A percentile compares a stretch with the other conserved stretches of the same genome.
phyloP scores from a whole-genome alignment of 2,113 vertebrate genomes.

The Canis aureus region DNA sequence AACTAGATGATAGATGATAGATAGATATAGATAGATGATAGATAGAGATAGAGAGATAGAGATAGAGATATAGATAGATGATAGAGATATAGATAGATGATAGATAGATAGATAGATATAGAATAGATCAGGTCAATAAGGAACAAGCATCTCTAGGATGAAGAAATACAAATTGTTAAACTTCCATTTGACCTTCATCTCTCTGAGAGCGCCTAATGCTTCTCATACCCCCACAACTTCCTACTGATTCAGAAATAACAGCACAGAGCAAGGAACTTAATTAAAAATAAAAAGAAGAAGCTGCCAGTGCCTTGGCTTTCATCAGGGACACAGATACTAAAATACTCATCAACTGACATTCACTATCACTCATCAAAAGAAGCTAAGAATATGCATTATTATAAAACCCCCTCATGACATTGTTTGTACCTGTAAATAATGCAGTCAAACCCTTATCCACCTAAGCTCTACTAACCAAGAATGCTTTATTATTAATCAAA shows the following conservation, averaged over 20 bases:
- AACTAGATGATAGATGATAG: neutral
- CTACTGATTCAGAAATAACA: neutral
- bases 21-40: neutral
- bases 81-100: neutral
- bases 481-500: neutral
- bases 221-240: neutral
- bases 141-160: neutral
- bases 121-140: neutral
- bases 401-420: neutral
- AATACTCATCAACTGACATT: neutral
- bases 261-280: neutral
- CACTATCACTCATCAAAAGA: neutral
- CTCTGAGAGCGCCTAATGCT: neutral
- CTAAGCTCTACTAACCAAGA: neutral
- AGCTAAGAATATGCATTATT: neutral
- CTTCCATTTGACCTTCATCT: neutral
- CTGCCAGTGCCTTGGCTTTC: neutral
- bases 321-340: neutral
- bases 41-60: no score
- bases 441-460: neutral
- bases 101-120: neutral
- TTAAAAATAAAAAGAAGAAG: conserved; percentile 21
- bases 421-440: neutral
- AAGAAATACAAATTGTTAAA: neutral
- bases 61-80: no score